Evolutionary conservation across 2,888 invertebrate genomes (phyloP), one percentile per base, ranked within the genome.

Genomic region (Drosophila nr. perissopoda): DNA sequence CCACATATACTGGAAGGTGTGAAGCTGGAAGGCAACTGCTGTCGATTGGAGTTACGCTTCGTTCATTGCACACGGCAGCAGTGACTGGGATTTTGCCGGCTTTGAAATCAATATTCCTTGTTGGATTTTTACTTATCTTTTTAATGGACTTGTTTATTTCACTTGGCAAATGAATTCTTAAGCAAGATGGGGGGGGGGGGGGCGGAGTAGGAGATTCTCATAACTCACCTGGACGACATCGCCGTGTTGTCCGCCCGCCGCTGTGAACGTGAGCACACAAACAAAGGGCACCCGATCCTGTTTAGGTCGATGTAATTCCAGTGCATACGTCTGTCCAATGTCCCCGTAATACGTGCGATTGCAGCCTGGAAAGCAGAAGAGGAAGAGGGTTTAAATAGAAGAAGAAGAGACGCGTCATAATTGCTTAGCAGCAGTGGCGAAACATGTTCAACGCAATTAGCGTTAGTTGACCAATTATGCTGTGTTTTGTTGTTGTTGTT

Each of bases 331-430:
- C 88, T 96, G 95, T 8, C 97, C 98, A 63, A 97, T 95, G 91
- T 98, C 97, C 2, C 98, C 98, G 87, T 96, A 97, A 93, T 98
- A 98, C 6, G 98, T 98, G 91, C 96, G 95, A 94, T 98, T 98
- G 94, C 98, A 98, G 73, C 93, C 93, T 93, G 88, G 53, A 77
- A 75, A 3, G 16, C 1, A 25, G 36, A 18, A 31, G 34, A 6
- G 5, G 25, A 27, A 21, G 48, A 46, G 7, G 7, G 21, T 7
- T 21, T 46, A 46, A 46, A 21, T 13, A 13, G 27, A 29, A 34
- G 18, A 27, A 4, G 36, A 27, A 29, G n/a, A 18, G 18, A 16
- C 52, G 31, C 52, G 18, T 29, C 29, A 59, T 59, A 61, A 63
- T 59, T 68, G 68, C 33, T 76, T 77, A 62, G 61, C 33, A 62